Base-by-base conservation (phyloP, 2,113 vertebrate species). In the Vulpes ferrilata region DNA sequence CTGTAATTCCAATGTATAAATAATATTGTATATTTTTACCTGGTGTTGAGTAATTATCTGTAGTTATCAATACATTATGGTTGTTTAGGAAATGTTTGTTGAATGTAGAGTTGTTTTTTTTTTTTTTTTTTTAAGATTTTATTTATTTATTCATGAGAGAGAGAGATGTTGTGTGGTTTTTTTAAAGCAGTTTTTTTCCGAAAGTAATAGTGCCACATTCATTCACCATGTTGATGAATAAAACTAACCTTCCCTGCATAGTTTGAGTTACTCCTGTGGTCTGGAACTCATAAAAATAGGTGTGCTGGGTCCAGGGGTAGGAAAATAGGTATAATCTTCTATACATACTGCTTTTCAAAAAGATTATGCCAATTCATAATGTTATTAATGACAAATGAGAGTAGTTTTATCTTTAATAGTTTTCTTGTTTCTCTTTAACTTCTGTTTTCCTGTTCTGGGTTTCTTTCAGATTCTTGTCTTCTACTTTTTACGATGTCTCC, bases 401-500 rank as follows among this genome's bases (percentile, higher is more conserved):
- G 22, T 90, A 51, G 10, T 78, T 67, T 97, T 43, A 57, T 96
- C 23, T 64, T 80, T 71, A 60, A 22, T 17, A 65, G 16, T 76
- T 89, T 79, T 90, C 43, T 89, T 93, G 12, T 95, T 38, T 96
- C 11, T 96, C 11, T 96, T 5, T 97, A 57, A 96, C 73, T 91
- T 96, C 6, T 87, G 59, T 98, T 84, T 96, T 81, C 82, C 97
- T 92, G 7, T 98, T 83, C 59, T 97, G 96, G 83, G 0, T 99
- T 92, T 98, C 59, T 98, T 95, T 97, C 98, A 99, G 99, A 99
- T 99, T 97, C 99, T 99, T 96, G 99, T 99, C 93, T 99, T 99
- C 98, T 99, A 99, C 98, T 99, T 99, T 98, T 98, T 99, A 79
- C 99, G 99, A 97, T 99, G 99, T 95, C 99, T 99, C 93, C 98